Percentiles rank a stretch among this genome's conserved stretches.
Conservation (phyloP, 2,888 invertebrate genomes). For the Zaprionus obscuricornis region DNA sequence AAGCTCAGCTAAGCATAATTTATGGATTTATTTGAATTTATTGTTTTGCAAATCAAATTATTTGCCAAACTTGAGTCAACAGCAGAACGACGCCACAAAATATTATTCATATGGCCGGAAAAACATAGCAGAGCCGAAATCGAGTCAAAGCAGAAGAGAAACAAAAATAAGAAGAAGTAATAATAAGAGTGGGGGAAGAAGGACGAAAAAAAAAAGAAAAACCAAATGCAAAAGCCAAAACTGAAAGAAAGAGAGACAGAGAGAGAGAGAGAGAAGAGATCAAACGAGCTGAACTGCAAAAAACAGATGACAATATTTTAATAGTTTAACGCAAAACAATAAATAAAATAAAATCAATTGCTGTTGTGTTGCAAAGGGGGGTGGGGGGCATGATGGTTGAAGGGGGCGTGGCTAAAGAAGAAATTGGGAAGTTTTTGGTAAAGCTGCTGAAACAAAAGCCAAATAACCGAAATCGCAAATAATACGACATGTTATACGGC, state of each 20-base stretch:
- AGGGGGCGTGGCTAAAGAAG: constrained; percentile 12
- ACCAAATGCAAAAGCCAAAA: constrained; percentile 13
- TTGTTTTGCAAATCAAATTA: constrained; percentile 72
- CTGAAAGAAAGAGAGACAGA: constrained; percentile 1
- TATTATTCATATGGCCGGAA: constrained; percentile 55
- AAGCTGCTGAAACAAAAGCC: constrained; percentile 63
- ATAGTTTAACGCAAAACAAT: constrained; percentile 79
- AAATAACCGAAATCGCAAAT: constrained; percentile 73
- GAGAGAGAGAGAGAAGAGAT: constrained; percentile 25
- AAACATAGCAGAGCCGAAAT: constrained; percentile 18
- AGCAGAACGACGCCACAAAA: constrained; percentile 74
- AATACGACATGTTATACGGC: constrained; percentile 73
- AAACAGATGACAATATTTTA: constrained; percentile 72
- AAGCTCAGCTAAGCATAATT: constrained; percentile 68
- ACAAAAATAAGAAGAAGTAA: too few species aligned
- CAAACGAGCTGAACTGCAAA: constrained; percentile 41
- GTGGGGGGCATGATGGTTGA: background rate
- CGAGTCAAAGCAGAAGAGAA: too few species aligned
- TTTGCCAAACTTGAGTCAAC: constrained; percentile 78
- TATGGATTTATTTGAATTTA: constrained; percentile 72
- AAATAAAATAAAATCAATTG: constrained; percentile 80
- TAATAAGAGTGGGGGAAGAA: background rate
- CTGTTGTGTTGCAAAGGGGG: too few species aligned
- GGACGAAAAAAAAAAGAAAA: constrained; percentile 29
- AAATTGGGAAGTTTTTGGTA: constrained; percentile 33